Base-by-base conservation (phyloP, 2,113 vertebrate genomes). In the Eurypyga helias region DNA sequence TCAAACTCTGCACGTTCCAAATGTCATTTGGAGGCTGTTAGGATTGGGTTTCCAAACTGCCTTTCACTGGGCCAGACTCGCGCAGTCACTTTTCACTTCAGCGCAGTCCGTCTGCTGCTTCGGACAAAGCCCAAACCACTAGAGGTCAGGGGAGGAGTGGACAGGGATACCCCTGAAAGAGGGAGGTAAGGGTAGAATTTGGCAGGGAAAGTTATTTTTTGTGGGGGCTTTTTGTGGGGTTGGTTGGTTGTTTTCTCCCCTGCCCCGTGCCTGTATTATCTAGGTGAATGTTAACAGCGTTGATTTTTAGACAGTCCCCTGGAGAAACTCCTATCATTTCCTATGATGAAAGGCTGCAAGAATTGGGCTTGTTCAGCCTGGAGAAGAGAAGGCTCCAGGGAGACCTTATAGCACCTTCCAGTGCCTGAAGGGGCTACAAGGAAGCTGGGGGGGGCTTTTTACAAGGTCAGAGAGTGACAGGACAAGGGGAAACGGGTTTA, bases 101-200 rank as follows among this genome's bases (percentile, higher is more conserved):
- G n/a, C 60, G 80, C 28, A 46, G n/a, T 36, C 43, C 29, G 12
- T 54, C 41, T 52, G 36, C 58, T 81, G 3, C 46, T 78, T 17
- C 0, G 7, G 51, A 54, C 61, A 85, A 55, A 87, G 81, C 57
- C 78, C 33, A 24, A 91, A 54, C 69, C 87, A 80, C 89, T 87
- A 93, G 72, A 87, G 88, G 76, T 90, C 76, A 88, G 83, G 75
- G 93, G 51, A 96, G 85, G 60, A 58, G 92, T 20, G 55, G 72
- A 38, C 14, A 8, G 38, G 9, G 65, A 92, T 17, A 33, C 23
- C 34, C 10, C 60, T n/a, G 36, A 58, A 43, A 58, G 69, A 61
- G 5, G 11, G 23, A 78, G 11, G 7, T 3, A 23, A 25, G 20
- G 48, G 29, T 4, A 43, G 10, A 70, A 71, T 75, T 66, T 62